Evolutionary conservation across 2,888 invertebrate species (phyloP).

Genomic region (Neoaliturus tenellus): DNA sequence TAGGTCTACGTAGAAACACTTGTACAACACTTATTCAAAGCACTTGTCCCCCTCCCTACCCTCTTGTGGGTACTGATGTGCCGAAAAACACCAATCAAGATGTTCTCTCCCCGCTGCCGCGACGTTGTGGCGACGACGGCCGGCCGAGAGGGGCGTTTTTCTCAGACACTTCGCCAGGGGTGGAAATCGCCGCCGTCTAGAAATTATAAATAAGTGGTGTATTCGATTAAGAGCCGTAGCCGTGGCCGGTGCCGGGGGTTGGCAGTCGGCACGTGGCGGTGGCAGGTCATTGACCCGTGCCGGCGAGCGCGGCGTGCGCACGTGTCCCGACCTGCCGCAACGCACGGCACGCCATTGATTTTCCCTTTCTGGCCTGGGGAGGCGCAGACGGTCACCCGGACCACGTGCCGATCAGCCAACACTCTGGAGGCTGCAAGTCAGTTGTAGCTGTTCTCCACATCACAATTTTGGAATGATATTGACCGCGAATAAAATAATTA

Average conservation of each 20-base stretch:
- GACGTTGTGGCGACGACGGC: background rate
- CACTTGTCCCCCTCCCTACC: no score
- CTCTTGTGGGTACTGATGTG: no score
- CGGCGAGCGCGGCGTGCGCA: conserved; percentile 25
- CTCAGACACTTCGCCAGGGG: conserved; percentile 18
- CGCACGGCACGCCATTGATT: conserved; percentile 30
- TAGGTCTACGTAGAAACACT: no score
- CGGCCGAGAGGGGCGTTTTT: background rate
- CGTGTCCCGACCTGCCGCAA: background rate
- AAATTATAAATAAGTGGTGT: conserved; percentile 38
- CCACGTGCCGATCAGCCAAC: background rate
- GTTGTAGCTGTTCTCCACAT: no score
- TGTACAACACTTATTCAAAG: no score
- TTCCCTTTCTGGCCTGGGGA: background rate
- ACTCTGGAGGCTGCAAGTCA: background rate
- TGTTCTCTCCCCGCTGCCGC: no score
- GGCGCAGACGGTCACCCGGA: background rate
- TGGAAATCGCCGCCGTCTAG: conserved; percentile 1
- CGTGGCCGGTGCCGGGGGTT: background rate
- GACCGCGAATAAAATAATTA: no score
- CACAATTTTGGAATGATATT: no score
- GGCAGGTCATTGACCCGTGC: conserved; percentile 23
- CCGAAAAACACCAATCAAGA: no score
- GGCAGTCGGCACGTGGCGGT: conserved; percentile 38
- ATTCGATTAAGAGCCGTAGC: conserved; percentile 33